Conservation (phyloP, 30 jellyfish, hydroid and myxozoan genomes). For the Aurelia sp. region DNA sequence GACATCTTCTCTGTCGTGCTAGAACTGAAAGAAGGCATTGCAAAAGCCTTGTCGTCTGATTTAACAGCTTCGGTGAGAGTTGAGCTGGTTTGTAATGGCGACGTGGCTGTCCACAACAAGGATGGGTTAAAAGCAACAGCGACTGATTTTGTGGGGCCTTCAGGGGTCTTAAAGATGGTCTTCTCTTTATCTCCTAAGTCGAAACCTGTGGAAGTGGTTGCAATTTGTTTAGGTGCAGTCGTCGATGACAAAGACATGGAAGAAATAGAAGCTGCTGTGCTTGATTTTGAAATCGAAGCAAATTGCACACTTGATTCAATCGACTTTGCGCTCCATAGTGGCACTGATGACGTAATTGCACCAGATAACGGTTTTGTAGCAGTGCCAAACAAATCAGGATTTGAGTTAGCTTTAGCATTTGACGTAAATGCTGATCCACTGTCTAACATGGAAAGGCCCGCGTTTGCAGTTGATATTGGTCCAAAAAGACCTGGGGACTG, state of each 20-base stretch:
- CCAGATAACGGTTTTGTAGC: background rate
- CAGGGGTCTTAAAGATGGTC: background rate
- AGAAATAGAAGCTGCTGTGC: background rate
- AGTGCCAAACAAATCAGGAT: conserved; percentile 51
- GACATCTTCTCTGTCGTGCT: background rate
- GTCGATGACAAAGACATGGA: background rate
- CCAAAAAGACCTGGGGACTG: too few relatives aligned
- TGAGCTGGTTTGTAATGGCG: background rate
- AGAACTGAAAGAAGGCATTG: background rate
- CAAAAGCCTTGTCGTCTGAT: background rate
- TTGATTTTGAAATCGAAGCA: background rate
- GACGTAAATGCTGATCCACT: too few relatives aligned
- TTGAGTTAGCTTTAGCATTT: background rate
- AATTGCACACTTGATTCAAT: background rate
- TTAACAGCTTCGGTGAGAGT: background rate
- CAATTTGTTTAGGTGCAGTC: background rate
- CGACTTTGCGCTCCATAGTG: conserved; percentile 2
- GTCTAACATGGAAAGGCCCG: too few relatives aligned
- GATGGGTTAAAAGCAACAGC: background rate
- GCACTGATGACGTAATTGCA: background rate
- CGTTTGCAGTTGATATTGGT: too few relatives aligned
- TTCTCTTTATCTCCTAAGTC: background rate
- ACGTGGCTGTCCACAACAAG: background rate
- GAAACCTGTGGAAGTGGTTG: background rate
- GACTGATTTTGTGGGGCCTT: background rate